These are phyloP conservation scores for Yponomeuta cagnagella DNA, from an alignment of 2,888 invertebrate genomes.

Conservation along the genomic window DNA sequence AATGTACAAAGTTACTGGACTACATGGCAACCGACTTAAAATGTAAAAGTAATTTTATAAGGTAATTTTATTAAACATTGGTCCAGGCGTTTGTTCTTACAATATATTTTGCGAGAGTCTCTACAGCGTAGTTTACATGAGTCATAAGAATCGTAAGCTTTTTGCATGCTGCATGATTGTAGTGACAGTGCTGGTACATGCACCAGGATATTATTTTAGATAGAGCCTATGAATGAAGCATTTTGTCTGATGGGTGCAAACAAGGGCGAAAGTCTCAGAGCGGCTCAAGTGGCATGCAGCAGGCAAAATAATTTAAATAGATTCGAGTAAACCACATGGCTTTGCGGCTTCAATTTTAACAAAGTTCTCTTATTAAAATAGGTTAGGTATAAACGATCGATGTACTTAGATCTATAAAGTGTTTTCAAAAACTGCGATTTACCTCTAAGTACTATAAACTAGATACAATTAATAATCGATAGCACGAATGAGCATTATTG, in stretches of 20 bases:
- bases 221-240: conserved; percentile 40
- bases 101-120: conserved; percentile 7
- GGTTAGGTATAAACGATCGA: conserved; percentile 12
- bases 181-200: conserved; percentile 33
- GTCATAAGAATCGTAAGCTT: conserved; percentile 46
- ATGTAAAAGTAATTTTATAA: background rate
- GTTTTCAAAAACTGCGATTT: conserved; percentile 21
- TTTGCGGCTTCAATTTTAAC: background rate
- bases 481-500: conserved; percentile 43
- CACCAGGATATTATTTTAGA: conserved; percentile 39
- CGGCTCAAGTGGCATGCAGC: conserved; percentile 65
- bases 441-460: background rate
- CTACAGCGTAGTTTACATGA: conserved; percentile 29
- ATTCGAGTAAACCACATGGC: conserved; percentile 10
- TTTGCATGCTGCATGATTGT: conserved; percentile 71
- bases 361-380: conserved; percentile 10
- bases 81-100: conserved; percentile 1
- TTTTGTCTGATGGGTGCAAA: conserved; percentile 40
- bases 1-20: no score
- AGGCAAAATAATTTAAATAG: conserved; percentile 53
- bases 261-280: conserved; percentile 35
- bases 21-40: background rate
- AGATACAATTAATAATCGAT: conserved; percentile 27
- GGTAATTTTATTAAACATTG: background rate
- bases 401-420: conserved; percentile 43